Base-by-base conservation (phyloP, 1,140 invertebrate species). In the Parapsyche elsis region DNA sequence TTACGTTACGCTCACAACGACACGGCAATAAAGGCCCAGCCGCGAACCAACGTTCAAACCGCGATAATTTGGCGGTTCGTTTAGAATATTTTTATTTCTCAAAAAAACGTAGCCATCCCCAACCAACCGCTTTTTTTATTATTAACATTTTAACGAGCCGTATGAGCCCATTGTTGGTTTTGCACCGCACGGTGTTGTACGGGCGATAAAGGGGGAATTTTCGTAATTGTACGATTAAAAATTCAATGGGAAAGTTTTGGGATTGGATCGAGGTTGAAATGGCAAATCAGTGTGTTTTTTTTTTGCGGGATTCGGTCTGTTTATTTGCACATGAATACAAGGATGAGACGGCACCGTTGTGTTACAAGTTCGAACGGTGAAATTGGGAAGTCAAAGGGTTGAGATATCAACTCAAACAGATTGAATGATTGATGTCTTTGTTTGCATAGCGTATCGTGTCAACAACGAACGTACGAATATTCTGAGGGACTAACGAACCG, bases 391-490 rank as follows among this genome's bases (percentile, higher is more conserved):
- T 67, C 64, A 67, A 67, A 67, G 64, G 23, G 23, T 26, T 67
- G 19, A 67, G 64, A 67, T 67, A 53, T 53, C 49, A 12, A 14
- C 49, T 53, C 71, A 49, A 73, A 73, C 45, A 73, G 71, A 73
- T 73, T 73, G 38, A 73, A 73, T 73, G 71, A 73, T 73, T 73
- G 71, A 73, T 73, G 71, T 73, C 71, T 73, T 73, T 73, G 71
- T 73, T 45, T 73, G 38, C 30, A 45, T 30, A 73, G 44, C 16
- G 71, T 19, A 16, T 46, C 45, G 45, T 46, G 71, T 73, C 38
- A 73, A 73, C 71, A 67, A 19, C 24, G 24, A 26, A 26, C 26
- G 26, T 23, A 21, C 49, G 49, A n/a, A n/a, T n/a, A n/a, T n/a
- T n/a, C n/a, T n/a, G n/a, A 53, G 2, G 16, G 10, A 21, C 59